Evolutionary conservation across 2,888 invertebrate species (phyloP), one percentile per base, ranked within the genome.

Genomic region (Lepetodrilus schrolli): DNA sequence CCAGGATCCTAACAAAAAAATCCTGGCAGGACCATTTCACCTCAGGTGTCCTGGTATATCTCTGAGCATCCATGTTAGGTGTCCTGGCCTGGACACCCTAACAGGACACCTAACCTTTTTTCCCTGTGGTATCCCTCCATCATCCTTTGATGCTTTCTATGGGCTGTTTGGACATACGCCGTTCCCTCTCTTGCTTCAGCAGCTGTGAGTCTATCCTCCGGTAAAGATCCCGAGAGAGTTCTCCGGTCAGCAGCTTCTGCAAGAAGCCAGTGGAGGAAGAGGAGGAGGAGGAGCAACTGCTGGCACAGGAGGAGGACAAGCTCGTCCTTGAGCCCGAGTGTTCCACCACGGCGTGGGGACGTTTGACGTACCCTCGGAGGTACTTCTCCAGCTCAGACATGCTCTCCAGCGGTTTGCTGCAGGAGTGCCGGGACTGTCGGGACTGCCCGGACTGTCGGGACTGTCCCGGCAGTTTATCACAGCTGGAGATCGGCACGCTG

Each of bases 331-430:
- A 58, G 10, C 51, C 47, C 8, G 38, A 58, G n/a, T n/a, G n/a
- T n/a, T n/a, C n/a, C 13, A 36, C 70, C n/a, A 72, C 71, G 34
- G 70, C 72, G 23, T 69, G 38, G 13, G 50, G 68, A 43, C 72
- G 47, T 13, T 70, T 66, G 30, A 68, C 73, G 10, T 73, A 74
- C 8, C 79, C 77, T 20, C 77, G 71, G 23, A 81, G 47, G 38
- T 77, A 74, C 48, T 79, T 77, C 66, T 81, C 81, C 49, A 76
- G 71, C 48, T 81, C 78, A 0, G 81, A 78, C 73, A 79, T 78
- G 49, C 72, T 74, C 26, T 51, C 20, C 21, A 23, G 36, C 23
- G 58, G 17, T 21, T 49, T 26, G 5, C 34, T 13, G 20, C 37
- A 20, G 1, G 20, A 17, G 10, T 23, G 50, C 20, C 21, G 17